Evolutionary conservation across 2,113 vertebrate genomes (phyloP).

Genomic region (Mirounga angustirostris): DNA sequence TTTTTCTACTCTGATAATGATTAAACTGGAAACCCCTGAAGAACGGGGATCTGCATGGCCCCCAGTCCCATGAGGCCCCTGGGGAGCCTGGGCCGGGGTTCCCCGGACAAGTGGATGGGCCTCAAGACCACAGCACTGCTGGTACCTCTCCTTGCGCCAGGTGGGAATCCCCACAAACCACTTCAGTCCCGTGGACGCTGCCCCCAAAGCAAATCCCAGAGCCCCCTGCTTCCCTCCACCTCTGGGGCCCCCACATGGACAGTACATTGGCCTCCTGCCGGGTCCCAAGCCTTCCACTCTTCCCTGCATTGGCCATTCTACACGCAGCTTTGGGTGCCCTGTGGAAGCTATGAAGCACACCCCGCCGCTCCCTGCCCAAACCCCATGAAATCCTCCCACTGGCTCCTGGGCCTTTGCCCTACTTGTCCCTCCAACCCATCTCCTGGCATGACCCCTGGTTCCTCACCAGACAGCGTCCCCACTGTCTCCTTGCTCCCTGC

Average conservation of each 20-base stretch:
- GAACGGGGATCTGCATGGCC: fast-evolving
- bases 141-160: not conserved
- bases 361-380: not conserved
- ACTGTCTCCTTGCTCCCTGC: too few species aligned
- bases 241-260: fast-evolving
- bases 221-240: not conserved
- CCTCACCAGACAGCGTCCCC: not conserved
- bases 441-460: not conserved
- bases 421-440: too few species aligned
- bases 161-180: not conserved
- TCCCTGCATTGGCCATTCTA: fast-evolving
- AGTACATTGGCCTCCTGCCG: not conserved
- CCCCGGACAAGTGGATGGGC: fast-evolving
- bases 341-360: too few species aligned
- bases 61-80: too few species aligned
- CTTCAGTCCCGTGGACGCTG: fast-evolving
- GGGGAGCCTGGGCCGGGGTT: not conserved
- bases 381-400: not conserved
- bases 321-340: not conserved
- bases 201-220: not conserved
- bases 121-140: not conserved
- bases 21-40: fast-evolving
- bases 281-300: not conserved
- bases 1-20: fast-evolving
- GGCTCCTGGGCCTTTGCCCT: not conserved